phyloP scores from a whole-genome alignment of 2,797 vertebrate species.

The Molossus alvarezi region DNA sequence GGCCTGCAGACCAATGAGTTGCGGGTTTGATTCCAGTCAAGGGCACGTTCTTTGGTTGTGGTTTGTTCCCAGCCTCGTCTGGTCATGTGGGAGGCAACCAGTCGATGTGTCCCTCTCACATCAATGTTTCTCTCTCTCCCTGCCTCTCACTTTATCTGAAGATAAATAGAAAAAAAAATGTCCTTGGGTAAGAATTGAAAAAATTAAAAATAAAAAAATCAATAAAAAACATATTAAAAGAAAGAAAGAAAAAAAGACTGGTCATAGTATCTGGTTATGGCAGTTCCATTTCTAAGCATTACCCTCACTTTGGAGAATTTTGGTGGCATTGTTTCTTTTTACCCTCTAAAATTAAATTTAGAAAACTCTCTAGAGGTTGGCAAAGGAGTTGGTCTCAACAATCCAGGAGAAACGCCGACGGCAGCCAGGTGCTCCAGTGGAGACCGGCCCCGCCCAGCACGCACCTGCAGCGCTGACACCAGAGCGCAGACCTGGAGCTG shows the following conservation, averaged over 20 bases:
- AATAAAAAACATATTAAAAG: background rate
- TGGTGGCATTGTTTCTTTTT: conserved; percentile 19
- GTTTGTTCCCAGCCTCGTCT: too few relatives aligned
- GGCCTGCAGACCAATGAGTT: too few relatives aligned
- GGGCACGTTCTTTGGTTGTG: too few relatives aligned
- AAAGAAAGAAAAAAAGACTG: background rate
- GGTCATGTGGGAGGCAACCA: too few relatives aligned
- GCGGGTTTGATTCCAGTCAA: too few relatives aligned
- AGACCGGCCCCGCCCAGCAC: background rate
- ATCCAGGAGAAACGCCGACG: background rate
- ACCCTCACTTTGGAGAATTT: conserved; percentile 10
- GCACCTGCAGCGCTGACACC: background rate
- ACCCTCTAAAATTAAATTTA: conserved; percentile 26
- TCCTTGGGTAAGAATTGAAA: too few relatives aligned
- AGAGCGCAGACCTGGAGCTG: background rate
- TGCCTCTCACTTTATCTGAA: too few relatives aligned
- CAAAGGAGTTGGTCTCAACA: background rate
- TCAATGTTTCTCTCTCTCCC: too few relatives aligned
- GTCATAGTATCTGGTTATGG: background rate
- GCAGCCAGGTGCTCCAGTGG: background rate
- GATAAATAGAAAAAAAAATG: too few relatives aligned
- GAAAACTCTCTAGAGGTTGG: conserved; percentile 10
- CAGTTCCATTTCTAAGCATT: conserved; percentile 53
- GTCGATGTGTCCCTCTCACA: too few relatives aligned
- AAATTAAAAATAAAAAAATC: too few relatives aligned